These are phyloP conservation scores for Microctonus aethiopoides DNA, from an alignment of 2,888 invertebrate species.

Conservation along the genomic window DNA sequence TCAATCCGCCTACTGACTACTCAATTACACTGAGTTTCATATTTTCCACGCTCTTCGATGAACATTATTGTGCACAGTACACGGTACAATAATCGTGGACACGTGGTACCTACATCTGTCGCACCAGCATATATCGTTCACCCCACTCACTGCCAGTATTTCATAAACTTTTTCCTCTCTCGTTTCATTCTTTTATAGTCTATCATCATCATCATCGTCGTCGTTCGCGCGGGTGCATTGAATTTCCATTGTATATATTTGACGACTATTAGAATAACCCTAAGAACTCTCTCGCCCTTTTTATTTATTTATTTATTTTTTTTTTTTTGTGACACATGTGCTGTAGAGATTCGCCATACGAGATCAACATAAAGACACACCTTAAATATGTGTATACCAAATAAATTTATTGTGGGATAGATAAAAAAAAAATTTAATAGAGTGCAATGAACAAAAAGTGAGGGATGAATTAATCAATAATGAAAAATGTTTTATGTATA, in stretches of 20 bases:
- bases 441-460: conserved; percentile 32
- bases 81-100: too few species aligned
- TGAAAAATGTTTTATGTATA: not conserved
- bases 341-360: conserved; percentile 39
- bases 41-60: conserved; percentile 54
- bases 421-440: conserved; percentile 37
- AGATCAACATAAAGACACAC: conserved; percentile 30
- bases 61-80: conserved; percentile 50
- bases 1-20: conserved; percentile 51
- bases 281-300: conserved; percentile 49
- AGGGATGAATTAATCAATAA: not conserved
- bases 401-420: too few species aligned
- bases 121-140: conserved; percentile 49
- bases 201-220: conserved; percentile 41
- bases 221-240: conserved; percentile 41
- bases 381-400: not conserved
- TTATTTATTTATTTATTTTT: conserved; percentile 27
- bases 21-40: conserved; percentile 59
- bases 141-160: conserved; percentile 43
- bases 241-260: conserved; percentile 42
- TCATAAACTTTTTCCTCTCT: conserved; percentile 39
- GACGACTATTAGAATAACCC: conserved; percentile 51
- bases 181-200: conserved; percentile 21
- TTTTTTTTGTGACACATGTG: conserved; percentile 34
- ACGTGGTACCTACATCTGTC: conserved; percentile 64